Evolutionary conservation across 2,113 vertebrate species (phyloP), one percentile per base, ranked within the genome.

Genomic region (Microcebus ravelobensis): DNA sequence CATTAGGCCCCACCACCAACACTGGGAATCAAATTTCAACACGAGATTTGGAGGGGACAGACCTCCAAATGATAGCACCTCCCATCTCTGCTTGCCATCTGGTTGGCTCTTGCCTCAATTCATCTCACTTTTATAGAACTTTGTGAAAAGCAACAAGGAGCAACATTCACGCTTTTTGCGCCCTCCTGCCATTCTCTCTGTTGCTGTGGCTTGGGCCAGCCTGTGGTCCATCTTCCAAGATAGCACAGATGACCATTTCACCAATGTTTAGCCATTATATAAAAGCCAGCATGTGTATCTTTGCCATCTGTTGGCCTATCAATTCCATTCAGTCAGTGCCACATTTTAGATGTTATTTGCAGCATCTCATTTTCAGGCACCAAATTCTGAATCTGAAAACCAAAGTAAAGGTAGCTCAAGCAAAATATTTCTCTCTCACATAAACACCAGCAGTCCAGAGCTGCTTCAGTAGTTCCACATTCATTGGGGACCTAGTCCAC

Each of bases 401-500:
- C 59, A 94, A 90, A 94, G 48, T 94, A 48, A 70, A 87, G n/a
- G 63, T 39, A 31, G 9, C 70, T 94, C 12, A 50, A 83, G 29
- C 14, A 42, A 68, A 81, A 42, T 3, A 23, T 63, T 81, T 93
- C 36, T 23, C 18, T 45, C n/a, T 57, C 25, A 65, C 45, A 52
- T 87, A 67, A 95, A 89, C 45, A 34, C 21, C 6, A 17, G 70
- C 23, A 63, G 45, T 87, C 42, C 55, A 70, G 70, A 70, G 12
- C 50, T 89, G 10, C 15, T 39, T 42, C 8, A 18, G 11, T 42
- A 27, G 9, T n/a, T 65, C 29, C 27, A 17, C 4, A 6, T 3
- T 79, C 29, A 4, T 1, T 7, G 8, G 42, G 63, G 23, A 70
- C 31, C 39, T 61, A 39, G 39, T 12, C 17, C 79, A 11, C 42